A percentile compares a stretch with the other conserved stretches of the same genome.
Conservation (phyloP, 2,888 invertebrate species). For the Cataglyphis cursor region DNA sequence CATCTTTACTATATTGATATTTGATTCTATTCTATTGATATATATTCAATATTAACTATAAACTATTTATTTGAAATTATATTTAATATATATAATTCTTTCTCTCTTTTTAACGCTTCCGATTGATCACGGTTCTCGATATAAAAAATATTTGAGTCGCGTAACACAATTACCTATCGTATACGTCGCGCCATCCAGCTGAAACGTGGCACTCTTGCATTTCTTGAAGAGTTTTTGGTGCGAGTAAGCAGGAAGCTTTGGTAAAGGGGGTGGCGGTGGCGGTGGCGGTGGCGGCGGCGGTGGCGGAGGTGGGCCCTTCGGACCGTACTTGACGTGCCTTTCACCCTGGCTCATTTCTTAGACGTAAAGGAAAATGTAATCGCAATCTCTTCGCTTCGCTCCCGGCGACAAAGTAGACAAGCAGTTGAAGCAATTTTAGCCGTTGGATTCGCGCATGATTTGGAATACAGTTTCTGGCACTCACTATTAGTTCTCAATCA, state of each 20-base stretch:
- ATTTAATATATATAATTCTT: not conserved
- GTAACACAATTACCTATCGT: constrained; percentile 91
- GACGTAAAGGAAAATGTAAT: constrained; percentile 49
- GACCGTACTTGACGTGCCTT: constrained; percentile 67
- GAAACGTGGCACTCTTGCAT: constrained; percentile 95
- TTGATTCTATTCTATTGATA: not conserved
- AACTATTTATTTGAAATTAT: not conserved
- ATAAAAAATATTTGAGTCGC: not conserved
- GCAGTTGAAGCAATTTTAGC: constrained; percentile 12
- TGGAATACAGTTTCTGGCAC: not conserved
- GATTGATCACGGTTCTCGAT: not conserved
- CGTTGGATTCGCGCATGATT: constrained; percentile 32
- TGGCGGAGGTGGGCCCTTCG: constrained; percentile 65
- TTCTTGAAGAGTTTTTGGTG: constrained; percentile 91
- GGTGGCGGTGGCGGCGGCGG: constrained; percentile 59
- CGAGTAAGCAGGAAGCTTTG: constrained; percentile 74
- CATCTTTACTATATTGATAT: not conserved
- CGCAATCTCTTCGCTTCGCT: not conserved
- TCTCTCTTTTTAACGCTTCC: not conserved
- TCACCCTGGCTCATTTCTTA: constrained; percentile 75
- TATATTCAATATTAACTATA: not conserved
- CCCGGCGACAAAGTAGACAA: not conserved
- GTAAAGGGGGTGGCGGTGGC: constrained; percentile 73
- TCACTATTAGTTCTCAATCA: constrained; percentile 10
- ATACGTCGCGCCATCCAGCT: constrained; percentile 94